Evolutionary conservation across 2,888 invertebrate species (phyloP).

Genomic region (Theretra japonica): DNA sequence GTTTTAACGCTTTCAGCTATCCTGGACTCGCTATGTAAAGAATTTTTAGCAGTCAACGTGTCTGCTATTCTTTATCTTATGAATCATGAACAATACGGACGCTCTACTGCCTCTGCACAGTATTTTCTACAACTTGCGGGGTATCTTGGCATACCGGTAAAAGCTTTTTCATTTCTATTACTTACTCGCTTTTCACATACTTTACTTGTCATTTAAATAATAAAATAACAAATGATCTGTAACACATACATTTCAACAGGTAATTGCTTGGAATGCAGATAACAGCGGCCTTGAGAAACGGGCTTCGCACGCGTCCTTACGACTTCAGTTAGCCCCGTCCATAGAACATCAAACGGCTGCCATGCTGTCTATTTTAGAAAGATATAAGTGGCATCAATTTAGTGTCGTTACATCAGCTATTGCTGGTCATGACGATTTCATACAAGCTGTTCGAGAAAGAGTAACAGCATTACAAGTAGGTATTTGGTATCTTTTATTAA

Average conservation of each 20-base stretch:
- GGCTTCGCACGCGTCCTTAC: conserved; percentile 94
- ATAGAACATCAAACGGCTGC: conserved; percentile 98
- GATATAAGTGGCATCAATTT: conserved; percentile 98
- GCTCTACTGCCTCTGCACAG: conserved; percentile 96
- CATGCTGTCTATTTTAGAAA: conserved; percentile 96
- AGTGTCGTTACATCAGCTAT: conserved; percentile 97
- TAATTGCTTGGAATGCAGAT: conserved; percentile 99
- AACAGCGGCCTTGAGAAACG: conserved; percentile 94
- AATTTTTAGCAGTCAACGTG: conserved; percentile 94
- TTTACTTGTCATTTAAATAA: not conserved
- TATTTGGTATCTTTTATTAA: conserved; percentile 29
- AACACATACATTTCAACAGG: conserved; percentile 61
- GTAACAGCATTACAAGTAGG: conserved; percentile 92
- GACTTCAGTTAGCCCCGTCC: conserved; percentile 97
- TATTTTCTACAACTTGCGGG: conserved; percentile 97
- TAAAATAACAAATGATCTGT: not conserved
- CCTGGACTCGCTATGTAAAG: conserved; percentile 93
- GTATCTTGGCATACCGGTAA: conserved; percentile 95
- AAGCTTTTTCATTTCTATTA: conserved; percentile 51
- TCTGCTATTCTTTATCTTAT: conserved; percentile 97
- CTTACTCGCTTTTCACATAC: conserved; percentile 17
- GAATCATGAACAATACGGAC: conserved; percentile 97
- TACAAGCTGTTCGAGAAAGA: conserved; percentile 95
- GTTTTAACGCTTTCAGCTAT: conserved; percentile 88
- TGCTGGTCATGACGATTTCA: conserved; percentile 97